These are phyloP conservation scores for Cetoscarus ocellatus DNA, from an alignment of 2,797 vertebrate genomes.

Conservation along the genomic window DNA sequence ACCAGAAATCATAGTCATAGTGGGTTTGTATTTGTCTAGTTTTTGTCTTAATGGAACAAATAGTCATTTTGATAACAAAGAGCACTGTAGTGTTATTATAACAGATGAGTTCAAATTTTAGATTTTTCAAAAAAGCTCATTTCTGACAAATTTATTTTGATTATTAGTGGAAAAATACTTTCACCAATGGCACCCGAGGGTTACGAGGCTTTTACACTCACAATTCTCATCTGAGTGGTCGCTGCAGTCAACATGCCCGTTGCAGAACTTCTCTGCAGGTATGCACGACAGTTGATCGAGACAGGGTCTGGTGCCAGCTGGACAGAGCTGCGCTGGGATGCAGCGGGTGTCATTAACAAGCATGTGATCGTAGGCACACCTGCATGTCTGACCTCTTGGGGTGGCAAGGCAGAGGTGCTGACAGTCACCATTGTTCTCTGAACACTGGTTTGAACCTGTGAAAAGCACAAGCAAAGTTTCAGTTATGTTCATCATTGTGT, in stretches of 20 bases:
- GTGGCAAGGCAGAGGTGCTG: constrained; percentile 90
- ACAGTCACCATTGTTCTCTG: constrained; percentile 87
- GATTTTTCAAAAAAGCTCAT: too few relatives aligned
- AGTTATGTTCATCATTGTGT: background rate
- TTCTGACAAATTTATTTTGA: too few relatives aligned
- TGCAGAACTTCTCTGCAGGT: constrained; percentile 82
- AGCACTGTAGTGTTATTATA: too few relatives aligned
- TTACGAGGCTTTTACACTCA: constrained; percentile 62
- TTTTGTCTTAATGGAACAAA: too few relatives aligned
- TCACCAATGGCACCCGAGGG: too few relatives aligned
- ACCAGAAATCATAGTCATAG: too few relatives aligned
- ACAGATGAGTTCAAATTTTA: too few relatives aligned
- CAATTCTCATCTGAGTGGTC: constrained; percentile 92
- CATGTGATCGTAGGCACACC: constrained; percentile 81
- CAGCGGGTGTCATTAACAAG: constrained; percentile 75
- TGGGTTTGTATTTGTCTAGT: too few relatives aligned
- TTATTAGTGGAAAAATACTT: too few relatives aligned
- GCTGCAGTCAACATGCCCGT: constrained; percentile 82
- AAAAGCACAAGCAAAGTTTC: background rate
- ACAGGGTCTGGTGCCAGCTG: constrained; percentile 70
- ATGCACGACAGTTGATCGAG: constrained; percentile 85
- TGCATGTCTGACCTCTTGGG: constrained; percentile 85
- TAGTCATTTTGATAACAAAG: too few relatives aligned
- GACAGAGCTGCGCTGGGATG: constrained; percentile 67
- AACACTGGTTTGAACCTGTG: constrained; percentile 87